These are phyloP conservation scores for Hylia prasina DNA, from an alignment of 2,113 vertebrate species.

Conservation along the genomic window DNA sequence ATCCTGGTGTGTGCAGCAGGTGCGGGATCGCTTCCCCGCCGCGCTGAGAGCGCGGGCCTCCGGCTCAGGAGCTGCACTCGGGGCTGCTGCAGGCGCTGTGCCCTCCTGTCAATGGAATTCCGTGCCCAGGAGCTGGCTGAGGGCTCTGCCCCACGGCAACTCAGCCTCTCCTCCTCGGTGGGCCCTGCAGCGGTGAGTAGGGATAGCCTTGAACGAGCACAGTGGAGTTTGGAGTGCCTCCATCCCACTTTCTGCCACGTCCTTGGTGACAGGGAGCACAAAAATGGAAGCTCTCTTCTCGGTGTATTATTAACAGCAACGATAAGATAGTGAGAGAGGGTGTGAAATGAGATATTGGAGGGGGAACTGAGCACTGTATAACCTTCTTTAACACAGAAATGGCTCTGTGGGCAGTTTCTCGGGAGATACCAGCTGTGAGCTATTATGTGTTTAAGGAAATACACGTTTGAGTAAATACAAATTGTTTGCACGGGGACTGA, in stretches of 20 bases:
- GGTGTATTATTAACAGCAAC: neutral
- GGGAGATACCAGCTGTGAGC: neutral
- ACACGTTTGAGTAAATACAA: neutral
- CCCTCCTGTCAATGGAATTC: neutral
- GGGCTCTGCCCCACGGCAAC: neutral
- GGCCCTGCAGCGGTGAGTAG: rapidly evolving
- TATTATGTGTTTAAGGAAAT: neutral
- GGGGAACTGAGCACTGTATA: neutral
- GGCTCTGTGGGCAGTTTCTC: neutral
- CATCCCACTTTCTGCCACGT: neutral
- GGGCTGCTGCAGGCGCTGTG: neutral
- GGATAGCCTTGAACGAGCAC: neutral
- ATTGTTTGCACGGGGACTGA: neutral
- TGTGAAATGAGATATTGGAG: neutral
- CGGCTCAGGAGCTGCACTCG: rapidly evolving
- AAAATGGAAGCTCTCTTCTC: neutral
- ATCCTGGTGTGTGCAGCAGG: rapidly evolving
- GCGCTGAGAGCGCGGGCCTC: neutral
- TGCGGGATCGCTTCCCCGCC: rapidly evolving
- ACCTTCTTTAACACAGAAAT: neutral
- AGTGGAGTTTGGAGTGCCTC: neutral
- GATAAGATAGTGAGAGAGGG: neutral
- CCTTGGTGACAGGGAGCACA: neutral
- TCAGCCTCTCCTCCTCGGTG: neutral
- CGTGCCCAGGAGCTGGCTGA: rapidly evolving